Base-by-base conservation (phyloP, 2,888 invertebrate genomes). In the Melieria crassipennis region DNA sequence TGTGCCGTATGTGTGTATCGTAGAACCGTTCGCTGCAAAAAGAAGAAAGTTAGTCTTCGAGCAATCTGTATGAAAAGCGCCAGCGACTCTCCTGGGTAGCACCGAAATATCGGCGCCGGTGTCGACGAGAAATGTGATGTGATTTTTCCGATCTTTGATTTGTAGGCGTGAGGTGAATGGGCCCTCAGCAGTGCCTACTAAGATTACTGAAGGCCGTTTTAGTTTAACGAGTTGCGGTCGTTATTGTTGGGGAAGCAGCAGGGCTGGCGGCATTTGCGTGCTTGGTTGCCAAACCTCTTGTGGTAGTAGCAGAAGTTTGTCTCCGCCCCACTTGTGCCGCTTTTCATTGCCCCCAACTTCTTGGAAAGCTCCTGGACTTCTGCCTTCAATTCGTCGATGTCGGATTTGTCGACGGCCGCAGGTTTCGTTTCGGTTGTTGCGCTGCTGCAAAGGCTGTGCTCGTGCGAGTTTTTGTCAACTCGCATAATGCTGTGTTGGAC, bases 11-110 rank as follows among this genome's bases (percentile, higher is more conserved):
- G 70, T 68, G 7, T 69, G 68, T 16, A 74, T 75, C 10, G 46
- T 52, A 5, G 75, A 68, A 9, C 68, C 69, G 46, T 76, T 76
- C 10, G 75, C 75, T 43, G 77, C 74, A 64, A 62, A 75, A 11
- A 76, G 64, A 11, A 3, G 9, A 6, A 70, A 16, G 7, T 47
- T 50, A 62, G 46, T 30, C 30, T 30, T 30, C 30, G 30, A 30
- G 30, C 30, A 2, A 30, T 30, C 30, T 30, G 30, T 30, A 30
- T 30, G 30, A 30, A 30, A 30, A 2, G 30, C 30, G 30, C 30
- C 30, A 30, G 30, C 30, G 60, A 65, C 45, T 65, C 58, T 50
- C 46, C 47, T 67, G 43, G 73, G 75, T 13, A 70, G 16, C 7
- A 71, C 67, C 13, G 75, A 72, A 5, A 75, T 68, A 30, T 74